Conservation (phyloP, 2,888 invertebrate species). For the Cybosia mesomella region DNA sequence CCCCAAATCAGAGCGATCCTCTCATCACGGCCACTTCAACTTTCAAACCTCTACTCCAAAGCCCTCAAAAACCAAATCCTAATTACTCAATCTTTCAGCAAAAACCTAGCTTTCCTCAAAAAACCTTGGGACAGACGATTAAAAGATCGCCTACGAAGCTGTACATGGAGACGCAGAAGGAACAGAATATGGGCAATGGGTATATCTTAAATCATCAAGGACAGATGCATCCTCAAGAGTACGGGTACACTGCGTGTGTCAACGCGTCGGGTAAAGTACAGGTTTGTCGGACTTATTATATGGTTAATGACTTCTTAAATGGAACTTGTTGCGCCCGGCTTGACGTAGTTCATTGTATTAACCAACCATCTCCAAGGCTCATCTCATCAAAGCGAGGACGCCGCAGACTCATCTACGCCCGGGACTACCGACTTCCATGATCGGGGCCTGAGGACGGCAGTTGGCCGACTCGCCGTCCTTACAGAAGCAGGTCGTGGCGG, state of each 20-base stretch:
- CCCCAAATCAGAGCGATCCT: slow-evolving; percentile 87
- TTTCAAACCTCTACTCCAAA: slow-evolving; percentile 86
- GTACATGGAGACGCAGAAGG: slow-evolving; percentile 74
- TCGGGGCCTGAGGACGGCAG: no score
- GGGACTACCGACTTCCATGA: no score
- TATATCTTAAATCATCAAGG: slow-evolving; percentile 76
- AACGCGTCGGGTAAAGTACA: slow-evolving; percentile 77
- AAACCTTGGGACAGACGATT: slow-evolving; percentile 61
- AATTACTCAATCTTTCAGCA: slow-evolving; percentile 79
- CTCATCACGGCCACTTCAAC: slow-evolving; percentile 84
- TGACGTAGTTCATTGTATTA: no score
- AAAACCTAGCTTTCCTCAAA: slow-evolving; percentile 74
- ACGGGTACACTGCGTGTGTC: slow-evolving; percentile 74
- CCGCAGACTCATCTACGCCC: no score
- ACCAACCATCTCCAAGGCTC: no score
- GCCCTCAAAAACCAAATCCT: slow-evolving; percentile 72
- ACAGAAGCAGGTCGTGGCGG: no score
- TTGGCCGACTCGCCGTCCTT: no score
- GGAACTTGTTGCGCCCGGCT: no score
- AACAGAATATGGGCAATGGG: slow-evolving; percentile 69
- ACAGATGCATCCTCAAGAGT: slow-evolving; percentile 77
- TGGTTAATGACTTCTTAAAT: neutral
- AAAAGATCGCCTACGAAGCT: slow-evolving; percentile 80
- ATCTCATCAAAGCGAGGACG: no score
- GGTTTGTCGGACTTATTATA: slow-evolving; percentile 55